Evolutionary conservation across 2,888 invertebrate genomes (phyloP).

Genomic region (Darwinula stevensoni): DNA sequence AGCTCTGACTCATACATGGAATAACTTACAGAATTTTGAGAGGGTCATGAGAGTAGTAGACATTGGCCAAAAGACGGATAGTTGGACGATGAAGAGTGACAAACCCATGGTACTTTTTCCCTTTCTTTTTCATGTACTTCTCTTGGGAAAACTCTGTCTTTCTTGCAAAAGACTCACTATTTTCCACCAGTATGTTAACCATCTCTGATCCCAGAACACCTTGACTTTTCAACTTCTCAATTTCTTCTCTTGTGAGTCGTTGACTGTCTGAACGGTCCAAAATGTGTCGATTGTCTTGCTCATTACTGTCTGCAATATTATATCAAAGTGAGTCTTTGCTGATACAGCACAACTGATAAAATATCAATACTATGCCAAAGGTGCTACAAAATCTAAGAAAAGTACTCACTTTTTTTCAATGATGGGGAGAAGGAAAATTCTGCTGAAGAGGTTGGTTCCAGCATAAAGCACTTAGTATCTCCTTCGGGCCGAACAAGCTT

Average conservation of each 20-base stretch:
- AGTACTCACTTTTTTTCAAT: too few relatives aligned
- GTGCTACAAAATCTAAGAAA: conserved; percentile 11
- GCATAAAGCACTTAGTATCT: too few relatives aligned
- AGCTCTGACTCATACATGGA: not conserved
- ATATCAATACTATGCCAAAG: too few relatives aligned
- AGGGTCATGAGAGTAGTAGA: conserved; percentile 50
- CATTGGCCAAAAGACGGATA: conserved; percentile 46
- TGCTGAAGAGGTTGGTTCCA: too few relatives aligned
- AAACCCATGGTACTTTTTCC: conserved; percentile 65
- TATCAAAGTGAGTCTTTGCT: too few relatives aligned
- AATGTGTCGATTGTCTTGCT: conserved; percentile 55
- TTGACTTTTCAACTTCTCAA: conserved; percentile 40
- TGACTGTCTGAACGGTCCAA: conserved; percentile 49
- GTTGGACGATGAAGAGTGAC: conserved; percentile 48
- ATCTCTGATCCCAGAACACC: conserved; percentile 50
- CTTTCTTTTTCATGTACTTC: conserved; percentile 82
- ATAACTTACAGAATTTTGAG: conserved; percentile 16
- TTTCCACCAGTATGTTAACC: conserved; percentile 54
- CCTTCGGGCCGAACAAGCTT: too few relatives aligned
- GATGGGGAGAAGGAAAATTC: too few relatives aligned
- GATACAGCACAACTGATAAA: too few relatives aligned
- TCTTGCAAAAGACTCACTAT: conserved; percentile 57
- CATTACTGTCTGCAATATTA: too few relatives aligned
- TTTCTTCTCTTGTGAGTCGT: conserved; percentile 48
- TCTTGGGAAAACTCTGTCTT: conserved; percentile 68